Conservation (phyloP, 2,113 vertebrate species). For the Podiceps cristatus region DNA sequence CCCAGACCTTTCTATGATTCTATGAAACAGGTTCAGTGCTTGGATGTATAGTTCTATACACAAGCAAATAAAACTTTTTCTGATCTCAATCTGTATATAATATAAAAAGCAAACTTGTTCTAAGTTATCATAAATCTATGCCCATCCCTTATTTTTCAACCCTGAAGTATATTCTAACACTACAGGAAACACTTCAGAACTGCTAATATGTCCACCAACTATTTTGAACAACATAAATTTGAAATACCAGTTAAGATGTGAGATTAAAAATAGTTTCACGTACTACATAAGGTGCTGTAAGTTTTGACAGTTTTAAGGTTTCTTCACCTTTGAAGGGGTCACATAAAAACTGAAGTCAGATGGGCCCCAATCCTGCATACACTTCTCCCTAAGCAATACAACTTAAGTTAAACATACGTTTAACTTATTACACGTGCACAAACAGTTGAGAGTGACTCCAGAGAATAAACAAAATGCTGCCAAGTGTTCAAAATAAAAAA, state of each 20-base stretch:
- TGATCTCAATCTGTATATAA: neutral
- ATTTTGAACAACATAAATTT: neutral
- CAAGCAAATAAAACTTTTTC: neutral
- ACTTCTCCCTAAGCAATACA: neutral
- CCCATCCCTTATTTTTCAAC: neutral
- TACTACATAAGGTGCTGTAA: neutral
- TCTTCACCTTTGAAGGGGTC: neutral
- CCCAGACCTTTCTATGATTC: too few relatives aligned
- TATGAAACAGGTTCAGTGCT: neutral
- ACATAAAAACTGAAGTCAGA: neutral
- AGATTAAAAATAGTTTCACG: neutral
- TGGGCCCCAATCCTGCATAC: neutral
- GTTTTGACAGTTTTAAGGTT: neutral
- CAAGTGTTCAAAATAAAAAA: neutral
- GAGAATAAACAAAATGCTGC: constrained; percentile 19
- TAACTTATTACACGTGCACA: neutral
- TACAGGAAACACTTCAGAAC: neutral
- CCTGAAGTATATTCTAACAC: neutral
- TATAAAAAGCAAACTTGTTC: neutral
- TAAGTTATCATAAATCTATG: neutral
- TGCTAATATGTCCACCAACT: neutral
- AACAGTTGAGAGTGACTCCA: neutral
- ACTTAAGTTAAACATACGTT: neutral
- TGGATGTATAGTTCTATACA: neutral
- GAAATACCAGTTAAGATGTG: neutral